phyloP scores from a whole-genome alignment of 2,113 vertebrate species.

The Caracal caracal region DNA sequence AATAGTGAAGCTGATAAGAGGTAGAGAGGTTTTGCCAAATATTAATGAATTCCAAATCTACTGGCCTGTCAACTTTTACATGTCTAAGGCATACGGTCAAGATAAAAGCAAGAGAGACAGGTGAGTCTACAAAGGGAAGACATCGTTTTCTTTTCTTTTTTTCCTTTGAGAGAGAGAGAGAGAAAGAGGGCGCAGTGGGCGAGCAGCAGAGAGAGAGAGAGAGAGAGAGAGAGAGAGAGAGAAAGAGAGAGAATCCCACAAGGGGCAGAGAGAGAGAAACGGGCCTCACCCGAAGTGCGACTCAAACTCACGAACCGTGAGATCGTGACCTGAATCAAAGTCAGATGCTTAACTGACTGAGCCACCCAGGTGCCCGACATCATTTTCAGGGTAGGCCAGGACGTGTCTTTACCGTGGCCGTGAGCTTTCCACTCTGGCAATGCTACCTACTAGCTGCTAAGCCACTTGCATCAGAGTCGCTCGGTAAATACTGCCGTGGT shows the following conservation, averaged over 20 bases:
- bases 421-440: neutral
- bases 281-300: no score
- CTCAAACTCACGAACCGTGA: no score
- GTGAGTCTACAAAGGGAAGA: neutral
- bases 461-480: neutral
- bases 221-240: no score
- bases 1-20: neutral
- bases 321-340: no score
- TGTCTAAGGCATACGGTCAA: neutral
- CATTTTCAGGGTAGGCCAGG: neutral
- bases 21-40: neutral
- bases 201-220: no score
- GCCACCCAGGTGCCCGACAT: neutral
- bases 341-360: no score
- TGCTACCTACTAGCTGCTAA: neutral
- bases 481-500: neutral
- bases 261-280: no score
- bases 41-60: neutral
- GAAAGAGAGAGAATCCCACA: no score
- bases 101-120: neutral
- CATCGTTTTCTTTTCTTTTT: neutral
- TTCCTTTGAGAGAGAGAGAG: no score
- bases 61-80: neutral
- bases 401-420: neutral
- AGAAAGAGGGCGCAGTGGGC: no score